A percentile compares a stretch with the other conserved stretches of the same genome.
Evolutionary conservation across 2,797 vertebrate species (phyloP).

Genomic region (Todus mexicanus): DNA sequence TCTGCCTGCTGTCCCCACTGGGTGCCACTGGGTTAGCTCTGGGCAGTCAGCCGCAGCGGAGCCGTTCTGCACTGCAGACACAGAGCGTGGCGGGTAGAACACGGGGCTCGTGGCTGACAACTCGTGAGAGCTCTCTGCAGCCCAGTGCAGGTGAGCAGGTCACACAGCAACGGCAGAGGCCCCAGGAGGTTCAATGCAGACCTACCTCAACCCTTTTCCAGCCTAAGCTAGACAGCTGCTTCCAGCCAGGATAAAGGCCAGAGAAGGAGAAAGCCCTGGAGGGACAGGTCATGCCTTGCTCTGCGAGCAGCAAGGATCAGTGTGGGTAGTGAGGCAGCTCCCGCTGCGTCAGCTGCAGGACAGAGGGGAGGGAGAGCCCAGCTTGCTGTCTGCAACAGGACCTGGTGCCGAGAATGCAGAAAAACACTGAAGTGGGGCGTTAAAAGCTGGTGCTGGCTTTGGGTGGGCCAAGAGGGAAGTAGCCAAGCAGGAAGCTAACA

Average conservation of each 20-base stretch:
- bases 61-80: not conserved
- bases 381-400: not conserved
- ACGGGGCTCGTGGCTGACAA: not conserved
- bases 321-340: rapidly evolving
- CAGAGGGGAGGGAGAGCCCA: not conserved
- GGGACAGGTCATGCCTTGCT: not conserved
- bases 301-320: not conserved
- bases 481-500: not conserved
- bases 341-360: rapidly evolving
- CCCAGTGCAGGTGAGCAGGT: rapidly evolving
- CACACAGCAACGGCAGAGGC: rapidly evolving
- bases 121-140: not conserved
- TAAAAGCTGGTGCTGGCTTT: not conserved
- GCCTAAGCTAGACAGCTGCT: not conserved
- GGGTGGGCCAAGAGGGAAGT: not conserved
- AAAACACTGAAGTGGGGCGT: not conserved
- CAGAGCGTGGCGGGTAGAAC: not conserved
- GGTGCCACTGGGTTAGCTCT: not conserved
- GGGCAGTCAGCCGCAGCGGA: not conserved
- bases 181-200: not conserved
- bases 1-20: not conserved
- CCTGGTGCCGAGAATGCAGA: not conserved
- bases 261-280: not conserved
- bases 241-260: not conserved
- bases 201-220: not conserved